Conservation (phyloP, 2,113 vertebrate genomes). For the Anser brachyrhynchus region DNA sequence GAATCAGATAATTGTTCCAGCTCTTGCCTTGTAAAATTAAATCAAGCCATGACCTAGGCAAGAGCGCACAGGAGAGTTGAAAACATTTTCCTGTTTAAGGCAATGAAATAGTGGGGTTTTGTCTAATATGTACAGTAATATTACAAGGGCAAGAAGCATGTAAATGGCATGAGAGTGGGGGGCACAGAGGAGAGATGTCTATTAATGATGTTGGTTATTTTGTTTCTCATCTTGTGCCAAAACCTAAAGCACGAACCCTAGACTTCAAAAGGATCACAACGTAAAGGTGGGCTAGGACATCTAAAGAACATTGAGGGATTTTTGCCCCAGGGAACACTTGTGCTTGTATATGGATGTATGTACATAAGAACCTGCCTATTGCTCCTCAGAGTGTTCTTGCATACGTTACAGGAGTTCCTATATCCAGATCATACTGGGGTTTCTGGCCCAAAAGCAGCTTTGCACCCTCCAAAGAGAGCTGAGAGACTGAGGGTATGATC, state of each 20-base stretch:
- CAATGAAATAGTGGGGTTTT: constrained; percentile 22
- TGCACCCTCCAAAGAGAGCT: neutral
- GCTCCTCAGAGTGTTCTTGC: neutral
- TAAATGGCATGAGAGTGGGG: neutral
- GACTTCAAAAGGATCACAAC: neutral
- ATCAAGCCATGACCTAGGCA: constrained; percentile 51
- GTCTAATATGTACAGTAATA: neutral
- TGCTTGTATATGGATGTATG: neutral
- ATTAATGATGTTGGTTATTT: neutral
- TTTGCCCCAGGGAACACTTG: neutral
- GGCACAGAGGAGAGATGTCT: neutral
- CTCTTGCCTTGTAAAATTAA: constrained; percentile 69
- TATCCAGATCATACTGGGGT: neutral
- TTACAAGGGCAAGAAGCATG: neutral
- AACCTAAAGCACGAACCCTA: neutral
- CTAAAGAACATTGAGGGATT: neutral
- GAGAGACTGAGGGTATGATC: neutral
- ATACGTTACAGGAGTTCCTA: neutral
- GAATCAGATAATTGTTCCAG: constrained; percentile 77
- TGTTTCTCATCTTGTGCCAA: neutral
- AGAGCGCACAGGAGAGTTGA: constrained; percentile 9
- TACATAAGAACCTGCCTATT: neutral
- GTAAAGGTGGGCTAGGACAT: neutral
- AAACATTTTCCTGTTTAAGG: constrained; percentile 44
- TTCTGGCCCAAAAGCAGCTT: neutral